Conservation (phyloP, 2,797 vertebrate species). For the Manis pentadactyla region DNA sequence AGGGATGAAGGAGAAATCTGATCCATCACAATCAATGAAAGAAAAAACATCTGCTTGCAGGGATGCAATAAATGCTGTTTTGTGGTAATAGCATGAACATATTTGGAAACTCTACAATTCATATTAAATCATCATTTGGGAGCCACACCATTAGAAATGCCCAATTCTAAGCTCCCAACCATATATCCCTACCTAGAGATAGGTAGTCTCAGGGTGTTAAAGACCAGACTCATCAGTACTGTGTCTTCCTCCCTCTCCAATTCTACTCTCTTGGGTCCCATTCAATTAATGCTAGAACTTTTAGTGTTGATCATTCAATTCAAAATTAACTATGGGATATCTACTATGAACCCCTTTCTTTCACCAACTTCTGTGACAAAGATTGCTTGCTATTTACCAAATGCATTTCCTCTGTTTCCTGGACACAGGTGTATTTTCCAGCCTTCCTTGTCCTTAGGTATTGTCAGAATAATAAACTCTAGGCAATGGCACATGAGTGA, state of each 20-base stretch:
- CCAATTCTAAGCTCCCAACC: not conserved
- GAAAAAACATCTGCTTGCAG: not conserved
- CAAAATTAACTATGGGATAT: not conserved
- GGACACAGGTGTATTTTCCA: not conserved
- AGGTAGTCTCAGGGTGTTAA: not conserved
- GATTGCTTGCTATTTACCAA: not conserved
- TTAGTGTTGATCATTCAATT: not conserved
- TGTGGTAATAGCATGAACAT: not conserved
- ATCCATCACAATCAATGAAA: not conserved
- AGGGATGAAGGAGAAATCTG: conserved; percentile 34
- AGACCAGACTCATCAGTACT: not conserved
- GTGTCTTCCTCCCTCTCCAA: not conserved
- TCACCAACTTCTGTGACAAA: not conserved
- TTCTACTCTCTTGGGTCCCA: not conserved
- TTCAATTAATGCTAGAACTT: not conserved
- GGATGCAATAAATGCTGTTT: not conserved
- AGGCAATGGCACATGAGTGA: not conserved
- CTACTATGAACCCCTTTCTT: not conserved
- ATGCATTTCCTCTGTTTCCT: not conserved
- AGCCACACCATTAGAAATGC: not conserved
- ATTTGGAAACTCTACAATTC: not conserved
- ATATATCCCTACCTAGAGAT: not conserved
- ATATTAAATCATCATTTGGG: not conserved
- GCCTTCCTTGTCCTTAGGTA: not conserved
- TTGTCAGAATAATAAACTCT: not conserved